Conservation (phyloP, 2,113 vertebrate genomes). For the Balaenoptera acutorostrata region DNA sequence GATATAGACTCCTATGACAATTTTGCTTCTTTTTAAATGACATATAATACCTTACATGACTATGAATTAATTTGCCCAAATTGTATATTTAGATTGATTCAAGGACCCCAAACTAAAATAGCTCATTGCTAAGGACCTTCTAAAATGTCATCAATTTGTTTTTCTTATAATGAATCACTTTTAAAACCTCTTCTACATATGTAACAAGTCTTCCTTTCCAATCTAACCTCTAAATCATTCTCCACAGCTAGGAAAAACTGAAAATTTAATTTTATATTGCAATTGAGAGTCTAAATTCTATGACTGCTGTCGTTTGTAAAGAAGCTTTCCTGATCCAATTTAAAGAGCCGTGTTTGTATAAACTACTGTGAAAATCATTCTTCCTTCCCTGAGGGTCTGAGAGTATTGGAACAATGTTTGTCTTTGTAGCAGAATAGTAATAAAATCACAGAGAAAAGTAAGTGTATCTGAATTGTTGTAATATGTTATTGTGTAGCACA, state of each 20-base stretch:
- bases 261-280: slow-evolving; percentile 52
- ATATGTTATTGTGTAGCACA: not conserved
- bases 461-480: slow-evolving; percentile 37
- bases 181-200: not conserved
- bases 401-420: slow-evolving; percentile 56
- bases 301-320: not conserved
- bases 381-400: slow-evolving; percentile 45
- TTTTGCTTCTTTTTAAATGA: slow-evolving; percentile 17
- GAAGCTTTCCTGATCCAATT: slow-evolving; percentile 43
- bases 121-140: slow-evolving; percentile 19
- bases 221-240: slow-evolving; percentile 3
- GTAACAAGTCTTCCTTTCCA: not conserved
- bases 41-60: not conserved
- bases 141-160: not conserved
- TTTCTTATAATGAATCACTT: slow-evolving; percentile 12
- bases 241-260: not conserved
- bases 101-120: slow-evolving; percentile 9
- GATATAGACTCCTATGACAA: not conserved
- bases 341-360: slow-evolving; percentile 47
- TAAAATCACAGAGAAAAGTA: slow-evolving; percentile 45
- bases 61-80: not conserved
- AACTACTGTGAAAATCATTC: slow-evolving; percentile 47
- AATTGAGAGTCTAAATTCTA: slow-evolving; percentile 46
- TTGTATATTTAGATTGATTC: not conserved
- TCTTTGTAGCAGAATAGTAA: slow-evolving; percentile 64